Evolutionary conservation across 2,797 vertebrate genomes (phyloP).

Genomic region (Chiroxiphia lanceolata): DNA sequence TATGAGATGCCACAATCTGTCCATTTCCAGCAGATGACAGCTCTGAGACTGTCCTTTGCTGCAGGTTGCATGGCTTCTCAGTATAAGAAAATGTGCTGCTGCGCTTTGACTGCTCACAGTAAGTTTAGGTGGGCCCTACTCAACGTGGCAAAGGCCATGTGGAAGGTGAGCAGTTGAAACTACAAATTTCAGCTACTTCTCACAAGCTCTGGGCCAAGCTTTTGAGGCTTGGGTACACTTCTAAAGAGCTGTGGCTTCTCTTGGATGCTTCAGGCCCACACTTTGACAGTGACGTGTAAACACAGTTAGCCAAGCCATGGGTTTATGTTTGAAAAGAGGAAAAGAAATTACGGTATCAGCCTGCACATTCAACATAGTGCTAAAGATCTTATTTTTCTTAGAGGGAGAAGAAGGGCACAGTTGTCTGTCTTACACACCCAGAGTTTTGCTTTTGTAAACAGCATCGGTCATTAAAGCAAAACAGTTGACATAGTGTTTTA

Average conservation of each 20-base stretch:
- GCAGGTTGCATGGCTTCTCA: not conserved
- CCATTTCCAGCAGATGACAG: not conserved
- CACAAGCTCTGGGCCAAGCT: not conserved
- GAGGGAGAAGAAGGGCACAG: not conserved
- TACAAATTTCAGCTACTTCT: not conserved
- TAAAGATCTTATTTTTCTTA: not conserved
- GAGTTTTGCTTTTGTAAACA: not conserved
- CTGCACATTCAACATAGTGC: not conserved
- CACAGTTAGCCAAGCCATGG: not conserved
- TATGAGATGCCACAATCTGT: not conserved
- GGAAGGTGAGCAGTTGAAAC: not conserved
- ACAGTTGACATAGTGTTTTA: not conserved
- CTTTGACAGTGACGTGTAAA: not conserved
- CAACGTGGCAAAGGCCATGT: not conserved
- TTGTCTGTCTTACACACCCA: not conserved
- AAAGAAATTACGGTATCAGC: not conserved
- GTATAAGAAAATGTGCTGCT: not conserved
- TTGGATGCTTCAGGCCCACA: not conserved
- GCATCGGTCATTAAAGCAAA: not conserved
- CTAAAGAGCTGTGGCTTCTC: not conserved
- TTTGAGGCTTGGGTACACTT: not conserved
- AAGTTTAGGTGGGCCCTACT: not conserved
- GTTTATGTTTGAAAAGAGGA: not conserved
- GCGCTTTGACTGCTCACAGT: not conserved
- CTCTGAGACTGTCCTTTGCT: not conserved